Evolutionary conservation across 2,797 vertebrate species (phyloP).

Genomic region (Poeciliopsis infans): DNA sequence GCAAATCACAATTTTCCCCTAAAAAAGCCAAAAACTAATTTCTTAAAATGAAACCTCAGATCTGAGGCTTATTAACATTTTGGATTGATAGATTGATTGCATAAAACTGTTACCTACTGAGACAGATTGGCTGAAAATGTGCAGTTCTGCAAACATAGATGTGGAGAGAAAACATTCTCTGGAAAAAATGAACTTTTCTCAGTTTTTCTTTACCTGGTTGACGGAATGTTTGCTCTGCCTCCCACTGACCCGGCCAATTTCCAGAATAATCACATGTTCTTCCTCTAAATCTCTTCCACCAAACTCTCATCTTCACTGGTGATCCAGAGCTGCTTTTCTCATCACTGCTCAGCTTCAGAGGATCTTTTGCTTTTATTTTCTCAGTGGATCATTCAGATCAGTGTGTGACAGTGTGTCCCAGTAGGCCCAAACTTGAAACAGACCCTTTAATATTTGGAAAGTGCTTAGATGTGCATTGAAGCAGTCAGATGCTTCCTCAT

Average conservation of each 20-base stretch:
- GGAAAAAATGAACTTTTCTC: background rate
- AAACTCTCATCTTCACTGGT: too few species aligned
- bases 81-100: background rate
- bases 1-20: background rate
- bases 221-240: too few species aligned
- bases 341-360: too few species aligned
- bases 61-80: background rate
- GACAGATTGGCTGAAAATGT: background rate
- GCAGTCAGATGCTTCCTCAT: constrained; percentile 51
- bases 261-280: too few species aligned
- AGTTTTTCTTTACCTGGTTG: too few species aligned
- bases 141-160: background rate
- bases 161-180: background rate
- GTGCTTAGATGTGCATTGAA: constrained; percentile 58
- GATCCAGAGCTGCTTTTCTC: too few species aligned
- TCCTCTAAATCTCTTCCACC: too few species aligned
- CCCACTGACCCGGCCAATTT: too few species aligned
- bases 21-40: background rate
- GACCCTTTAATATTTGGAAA: constrained; percentile 43
- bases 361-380: background rate
- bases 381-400: constrained; percentile 68
- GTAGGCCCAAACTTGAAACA: constrained; percentile 36
- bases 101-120: background rate
- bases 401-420: constrained; percentile 49
- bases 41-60: too few species aligned